Conservation (phyloP, 2,797 vertebrate genomes). For the Sebastes steindachneri region DNA sequence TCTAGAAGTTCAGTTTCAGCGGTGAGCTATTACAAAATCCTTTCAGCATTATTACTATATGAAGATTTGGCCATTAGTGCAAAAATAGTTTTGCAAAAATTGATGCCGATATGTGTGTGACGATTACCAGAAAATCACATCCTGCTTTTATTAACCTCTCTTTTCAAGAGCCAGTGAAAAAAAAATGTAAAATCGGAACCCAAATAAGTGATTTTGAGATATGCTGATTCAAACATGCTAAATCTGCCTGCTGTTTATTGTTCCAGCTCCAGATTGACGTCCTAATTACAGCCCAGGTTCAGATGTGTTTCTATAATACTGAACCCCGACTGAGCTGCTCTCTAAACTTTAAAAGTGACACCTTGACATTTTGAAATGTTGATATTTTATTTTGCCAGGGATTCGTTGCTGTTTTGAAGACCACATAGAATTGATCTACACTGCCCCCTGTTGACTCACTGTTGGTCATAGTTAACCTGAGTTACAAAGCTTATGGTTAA, state of each 20-base stretch:
- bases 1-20: neutral
- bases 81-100: neutral
- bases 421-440: neutral
- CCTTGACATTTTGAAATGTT: constrained; percentile 47
- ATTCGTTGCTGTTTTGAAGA: neutral
- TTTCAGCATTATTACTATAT: neutral
- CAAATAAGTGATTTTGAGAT: neutral
- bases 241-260: neutral
- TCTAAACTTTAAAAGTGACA: neutral
- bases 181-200: neutral
- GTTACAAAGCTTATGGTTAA: neutral
- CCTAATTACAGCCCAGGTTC: neutral
- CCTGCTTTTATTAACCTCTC: neutral
- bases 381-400: neutral
- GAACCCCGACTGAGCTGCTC: neutral
- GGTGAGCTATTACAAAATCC: neutral
- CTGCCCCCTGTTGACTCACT: constrained; percentile 17
- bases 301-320: neutral
- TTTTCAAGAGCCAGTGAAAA: neutral
- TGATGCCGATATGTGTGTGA: neutral
- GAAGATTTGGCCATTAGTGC: neutral
- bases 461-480: neutral
- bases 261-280: neutral
- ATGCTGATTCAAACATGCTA: neutral
- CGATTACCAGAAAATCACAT: constrained; percentile 12